phyloP scores from a whole-genome alignment of 2,888 invertebrate genomes.

The Platycheirus rosarum region DNA sequence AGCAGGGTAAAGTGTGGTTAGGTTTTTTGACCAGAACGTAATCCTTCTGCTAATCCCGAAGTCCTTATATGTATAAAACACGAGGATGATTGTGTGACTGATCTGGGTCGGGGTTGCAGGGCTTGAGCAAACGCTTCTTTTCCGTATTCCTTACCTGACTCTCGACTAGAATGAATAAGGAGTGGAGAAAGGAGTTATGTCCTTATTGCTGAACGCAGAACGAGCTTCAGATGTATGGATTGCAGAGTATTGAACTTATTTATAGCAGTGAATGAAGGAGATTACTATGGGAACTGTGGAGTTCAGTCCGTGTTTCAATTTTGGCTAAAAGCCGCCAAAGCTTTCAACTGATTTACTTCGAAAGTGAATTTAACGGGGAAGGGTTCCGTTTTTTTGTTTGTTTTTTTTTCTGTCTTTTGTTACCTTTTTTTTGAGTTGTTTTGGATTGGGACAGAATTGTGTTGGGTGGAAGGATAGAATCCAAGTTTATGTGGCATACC shows the following conservation, averaged over 20 bases:
- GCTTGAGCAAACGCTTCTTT: conserved; percentile 13
- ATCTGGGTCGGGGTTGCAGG: conserved; percentile 22
- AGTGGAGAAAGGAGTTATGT: conserved; percentile 23
- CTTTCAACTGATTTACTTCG: conserved; percentile 68
- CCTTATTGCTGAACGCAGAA: conserved; percentile 22
- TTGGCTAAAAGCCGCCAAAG: conserved; percentile 61
- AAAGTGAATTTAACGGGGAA: conserved; percentile 36
- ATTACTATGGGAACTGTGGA: conserved; percentile 37
- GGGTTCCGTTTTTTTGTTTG: conserved; percentile 7
- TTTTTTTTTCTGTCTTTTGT: neutral
- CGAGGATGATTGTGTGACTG: conserved; percentile 45
- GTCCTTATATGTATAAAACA: conserved; percentile 50
- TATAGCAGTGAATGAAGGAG: conserved; percentile 67
- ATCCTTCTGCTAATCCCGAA: conserved; percentile 65
- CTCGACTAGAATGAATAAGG: neutral
- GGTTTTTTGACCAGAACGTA: conserved; percentile 65
- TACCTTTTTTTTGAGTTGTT: conserved; percentile 1
- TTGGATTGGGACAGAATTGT: neutral
- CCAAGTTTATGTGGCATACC: neutral
- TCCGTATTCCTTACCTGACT: conserved; percentile 46
- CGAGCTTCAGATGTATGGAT: conserved; percentile 22
- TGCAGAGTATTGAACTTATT: conserved; percentile 69
- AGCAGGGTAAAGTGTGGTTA: conserved; percentile 14
- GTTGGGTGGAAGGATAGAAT: neutral
- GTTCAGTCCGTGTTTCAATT: conserved; percentile 44